Conservation (phyloP, 2,888 invertebrate genomes). For the Campoplex capitator region DNA sequence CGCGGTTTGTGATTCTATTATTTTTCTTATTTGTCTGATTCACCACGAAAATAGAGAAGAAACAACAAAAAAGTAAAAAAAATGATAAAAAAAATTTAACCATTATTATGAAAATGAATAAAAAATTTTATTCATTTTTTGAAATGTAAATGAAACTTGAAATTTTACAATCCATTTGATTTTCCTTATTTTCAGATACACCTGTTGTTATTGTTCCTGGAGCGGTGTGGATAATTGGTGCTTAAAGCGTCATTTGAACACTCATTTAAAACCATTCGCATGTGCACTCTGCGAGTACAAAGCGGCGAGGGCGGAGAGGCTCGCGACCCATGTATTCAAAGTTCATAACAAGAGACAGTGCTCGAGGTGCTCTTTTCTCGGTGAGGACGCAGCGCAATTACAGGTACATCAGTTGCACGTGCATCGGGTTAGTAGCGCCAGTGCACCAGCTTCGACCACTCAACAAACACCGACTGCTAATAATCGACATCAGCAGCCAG, state of each 20-base stretch:
- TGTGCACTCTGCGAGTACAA: slow-evolving; percentile 97
- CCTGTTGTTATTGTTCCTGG: slow-evolving; percentile 96
- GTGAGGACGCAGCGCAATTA: slow-evolving; percentile 93
- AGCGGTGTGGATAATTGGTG: slow-evolving; percentile 98
- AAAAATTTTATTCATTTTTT: not conserved
- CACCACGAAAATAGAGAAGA: no score
- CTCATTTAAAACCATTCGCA: slow-evolving; percentile 96
- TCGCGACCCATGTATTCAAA: slow-evolving; percentile 95
- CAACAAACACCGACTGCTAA: slow-evolving; percentile 66
- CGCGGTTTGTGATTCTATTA: no score
- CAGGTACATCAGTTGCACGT: slow-evolving; percentile 89
- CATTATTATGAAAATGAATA: not conserved
- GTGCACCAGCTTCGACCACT: slow-evolving; percentile 72
- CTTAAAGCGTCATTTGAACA: slow-evolving; percentile 95
- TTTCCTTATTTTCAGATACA: slow-evolving; percentile 86
- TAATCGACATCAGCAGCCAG: slow-evolving; percentile 63
- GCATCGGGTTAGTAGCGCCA: slow-evolving; percentile 79
- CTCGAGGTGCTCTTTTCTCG: slow-evolving; percentile 94
- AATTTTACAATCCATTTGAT: not conserved
- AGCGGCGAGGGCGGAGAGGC: slow-evolving; percentile 95
- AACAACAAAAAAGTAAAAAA: no score
- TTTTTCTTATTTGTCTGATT: no score
- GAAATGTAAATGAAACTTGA: not conserved
- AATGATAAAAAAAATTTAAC: no score
- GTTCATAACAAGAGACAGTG: slow-evolving; percentile 97